These are phyloP conservation scores for Tinea semifulvella DNA, from an alignment of 2,888 invertebrate genomes.

Conservation along the genomic window DNA sequence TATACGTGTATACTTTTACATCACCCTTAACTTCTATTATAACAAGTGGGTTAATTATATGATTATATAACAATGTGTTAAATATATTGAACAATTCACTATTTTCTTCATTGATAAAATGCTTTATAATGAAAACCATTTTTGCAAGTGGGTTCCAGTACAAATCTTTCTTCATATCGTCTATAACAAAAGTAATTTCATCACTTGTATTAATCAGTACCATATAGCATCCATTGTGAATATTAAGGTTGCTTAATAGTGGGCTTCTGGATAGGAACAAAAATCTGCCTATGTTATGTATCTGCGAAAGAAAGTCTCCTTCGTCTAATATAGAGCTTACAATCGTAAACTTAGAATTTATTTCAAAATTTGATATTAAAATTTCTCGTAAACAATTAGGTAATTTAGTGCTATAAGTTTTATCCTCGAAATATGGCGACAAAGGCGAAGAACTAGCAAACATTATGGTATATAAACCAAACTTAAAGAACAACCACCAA, in stretches of 20 bases:
- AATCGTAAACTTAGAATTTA: neutral
- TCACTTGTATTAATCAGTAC: neutral
- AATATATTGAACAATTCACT: constrained; percentile 1
- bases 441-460: neutral
- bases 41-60: constrained; percentile 3
- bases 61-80: neutral
- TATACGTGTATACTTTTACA: constrained; percentile 16
- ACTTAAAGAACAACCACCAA: neutral
- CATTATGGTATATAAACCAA: too few relatives aligned
- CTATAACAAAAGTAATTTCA: neutral
- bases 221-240: constrained; percentile 2
- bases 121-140: neutral
- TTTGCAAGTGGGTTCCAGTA: constrained; percentile 14
- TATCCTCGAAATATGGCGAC: neutral
- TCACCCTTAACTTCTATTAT: neutral
- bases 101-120: neutral
- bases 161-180: constrained; percentile 10
- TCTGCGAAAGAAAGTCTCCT: neutral
- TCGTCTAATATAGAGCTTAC: neutral
- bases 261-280: neutral
- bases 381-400: constrained; percentile 1
- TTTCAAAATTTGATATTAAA: neutral
- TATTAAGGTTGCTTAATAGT: neutral
- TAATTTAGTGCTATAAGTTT: neutral
- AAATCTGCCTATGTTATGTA: neutral